Evolutionary conservation across 2,888 invertebrate genomes (phyloP).

Genomic region (Scrobipalpa costella): DNA sequence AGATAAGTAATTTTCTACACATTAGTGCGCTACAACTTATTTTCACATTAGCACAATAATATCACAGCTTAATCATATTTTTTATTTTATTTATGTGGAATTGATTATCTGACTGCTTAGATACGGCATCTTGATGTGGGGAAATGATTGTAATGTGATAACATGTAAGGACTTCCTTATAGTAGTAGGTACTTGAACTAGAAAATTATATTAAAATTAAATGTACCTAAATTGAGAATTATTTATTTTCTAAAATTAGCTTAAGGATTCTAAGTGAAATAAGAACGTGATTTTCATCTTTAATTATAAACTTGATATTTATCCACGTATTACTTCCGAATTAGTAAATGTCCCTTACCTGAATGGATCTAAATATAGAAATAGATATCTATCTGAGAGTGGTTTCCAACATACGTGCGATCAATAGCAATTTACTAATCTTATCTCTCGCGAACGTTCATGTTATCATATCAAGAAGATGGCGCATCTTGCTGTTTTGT

Average conservation of each 20-base stretch:
- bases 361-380: background rate
- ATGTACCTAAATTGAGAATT: constrained; percentile 1
- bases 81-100: background rate
- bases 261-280: background rate
- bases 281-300: background rate
- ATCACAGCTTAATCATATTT: background rate
- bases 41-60: background rate
- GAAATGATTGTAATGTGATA: constrained; percentile 2
- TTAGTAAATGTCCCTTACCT: too few relatives aligned
- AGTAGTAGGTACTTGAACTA: background rate
- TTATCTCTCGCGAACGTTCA: background rate
- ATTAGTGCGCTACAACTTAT: background rate
- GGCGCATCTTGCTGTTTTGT: background rate
- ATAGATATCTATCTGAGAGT: background rate
- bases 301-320: background rate
- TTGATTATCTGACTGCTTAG: background rate
- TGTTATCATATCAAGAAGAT: constrained; percentile 2
- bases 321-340: background rate
- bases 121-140: background rate
- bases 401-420: background rate
- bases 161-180: constrained; percentile 7
- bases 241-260: background rate
- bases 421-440: background rate
- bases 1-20: too few relatives aligned
- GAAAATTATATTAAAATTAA: constrained; percentile 1